These are phyloP conservation scores for Eumeta japonica DNA, from an alignment of 1,140 invertebrate species.

Conservation along the genomic window DNA sequence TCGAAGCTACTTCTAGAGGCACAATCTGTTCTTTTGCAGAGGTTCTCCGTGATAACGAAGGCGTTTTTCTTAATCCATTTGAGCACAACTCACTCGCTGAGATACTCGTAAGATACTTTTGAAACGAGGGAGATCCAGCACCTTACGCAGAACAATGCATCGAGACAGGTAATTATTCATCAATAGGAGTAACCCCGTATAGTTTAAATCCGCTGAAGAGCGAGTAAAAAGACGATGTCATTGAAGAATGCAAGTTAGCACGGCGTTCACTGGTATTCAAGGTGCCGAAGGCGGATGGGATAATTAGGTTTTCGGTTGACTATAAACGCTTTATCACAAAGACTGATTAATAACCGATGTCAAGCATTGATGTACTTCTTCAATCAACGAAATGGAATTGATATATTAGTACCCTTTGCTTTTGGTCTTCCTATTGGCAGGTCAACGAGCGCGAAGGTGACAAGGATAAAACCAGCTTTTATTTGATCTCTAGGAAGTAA, in stretches of 20 bases:
- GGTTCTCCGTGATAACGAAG: too few relatives aligned
- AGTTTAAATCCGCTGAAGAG: background rate
- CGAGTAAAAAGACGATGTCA: background rate
- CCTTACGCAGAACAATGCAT: too few relatives aligned
- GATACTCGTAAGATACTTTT: too few relatives aligned
- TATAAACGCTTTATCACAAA: background rate
- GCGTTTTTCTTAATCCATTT: too few relatives aligned
- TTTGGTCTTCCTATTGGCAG: background rate
- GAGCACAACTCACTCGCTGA: too few relatives aligned
- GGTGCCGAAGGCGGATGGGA: background rate
- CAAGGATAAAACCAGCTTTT: constrained; percentile 52
- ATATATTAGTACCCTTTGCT: background rate
- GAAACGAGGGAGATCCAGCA: too few relatives aligned
- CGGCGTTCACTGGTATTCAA: background rate
- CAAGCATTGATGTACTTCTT: background rate
- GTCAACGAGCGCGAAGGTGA: constrained; percentile 9
- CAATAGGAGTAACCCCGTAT: background rate
- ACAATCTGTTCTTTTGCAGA: too few relatives aligned
- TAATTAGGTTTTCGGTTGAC: background rate
- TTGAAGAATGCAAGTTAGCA: background rate
- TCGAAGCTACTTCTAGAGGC: too few relatives aligned
- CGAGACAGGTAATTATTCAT: background rate
- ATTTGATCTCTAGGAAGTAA: constrained; percentile 25
- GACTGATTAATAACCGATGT: background rate
- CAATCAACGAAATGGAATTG: background rate